Percentiles rank a stretch among this genome's conserved stretches.
These are phyloP conservation scores for Theropithecus gelada DNA, from an alignment of 2,113 vertebrate species.

Conservation along the genomic window DNA sequence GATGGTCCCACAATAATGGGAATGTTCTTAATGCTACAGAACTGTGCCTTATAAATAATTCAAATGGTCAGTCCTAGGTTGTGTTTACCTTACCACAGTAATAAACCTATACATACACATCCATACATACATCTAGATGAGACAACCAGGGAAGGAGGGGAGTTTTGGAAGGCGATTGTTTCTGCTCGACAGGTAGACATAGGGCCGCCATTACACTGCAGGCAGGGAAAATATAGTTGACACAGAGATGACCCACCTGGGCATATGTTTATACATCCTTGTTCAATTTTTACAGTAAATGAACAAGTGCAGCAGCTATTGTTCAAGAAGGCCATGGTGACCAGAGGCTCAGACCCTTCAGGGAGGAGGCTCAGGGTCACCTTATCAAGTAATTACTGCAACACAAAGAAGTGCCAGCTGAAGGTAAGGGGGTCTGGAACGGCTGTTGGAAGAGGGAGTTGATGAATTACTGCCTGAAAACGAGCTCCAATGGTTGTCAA, in stretches of 20 bases:
- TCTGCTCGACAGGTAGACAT: not conserved
- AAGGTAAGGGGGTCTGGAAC: not conserved
- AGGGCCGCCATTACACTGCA: not conserved
- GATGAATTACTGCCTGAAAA: not conserved
- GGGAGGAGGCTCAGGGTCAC: not conserved
- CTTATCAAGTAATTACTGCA: not conserved
- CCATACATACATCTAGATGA: no score
- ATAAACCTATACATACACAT: no score
- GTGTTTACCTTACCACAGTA: no score
- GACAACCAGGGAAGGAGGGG: not conserved
- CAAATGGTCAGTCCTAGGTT: no score
- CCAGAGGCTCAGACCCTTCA: not conserved
- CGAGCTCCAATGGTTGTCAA: not conserved
- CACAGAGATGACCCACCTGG: not conserved
- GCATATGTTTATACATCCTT: not conserved
- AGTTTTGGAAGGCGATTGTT: not conserved
- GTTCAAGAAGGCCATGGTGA: not conserved
- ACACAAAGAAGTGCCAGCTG: not conserved
- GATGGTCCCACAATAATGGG: no score
- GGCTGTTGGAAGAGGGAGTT: not conserved
- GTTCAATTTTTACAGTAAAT: not conserved
- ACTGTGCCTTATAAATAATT: no score
- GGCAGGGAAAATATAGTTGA: not conserved
- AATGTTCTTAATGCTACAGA: no score
- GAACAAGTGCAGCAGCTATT: not conserved